Evolutionary conservation across 2,113 vertebrate genomes (phyloP), one percentile per base, ranked within the genome.

Genomic region (Marmota flaviventris): DNA sequence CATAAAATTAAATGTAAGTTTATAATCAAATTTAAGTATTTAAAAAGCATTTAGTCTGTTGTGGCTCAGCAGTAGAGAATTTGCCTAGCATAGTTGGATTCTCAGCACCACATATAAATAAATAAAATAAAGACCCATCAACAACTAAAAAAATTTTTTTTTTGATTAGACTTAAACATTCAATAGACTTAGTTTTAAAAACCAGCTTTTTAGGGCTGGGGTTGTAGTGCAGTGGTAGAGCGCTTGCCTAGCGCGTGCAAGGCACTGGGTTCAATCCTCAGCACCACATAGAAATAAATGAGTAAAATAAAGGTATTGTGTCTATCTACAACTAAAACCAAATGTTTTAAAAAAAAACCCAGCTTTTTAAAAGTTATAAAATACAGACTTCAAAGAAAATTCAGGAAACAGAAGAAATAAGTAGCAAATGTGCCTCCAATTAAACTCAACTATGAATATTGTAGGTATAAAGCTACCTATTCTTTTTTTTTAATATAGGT

Each of bases 121-220:
- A 53, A 53, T 53, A 53, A 53, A 53, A 53, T 53, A 53, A 53
- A 53, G 51, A 53, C 4, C 4, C 51, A 53, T 17, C 51, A 53
- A 53, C 51, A 53, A 53, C 51, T 53, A 53, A 53, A 53, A 53
- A 53, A 53, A 17, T 17, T 61, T 95, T 96, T 63, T 22, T 65
- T 96, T 77, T 76, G 24, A 88, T 24, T 73, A 63, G 76, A 3
- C 12, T 14, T 81, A 81, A 85, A 73, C 6, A 83, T 13, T 93
- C 32, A 45, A 4, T 73, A 78, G 48, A 17, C 48, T 56, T 89
- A 69, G 32, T 56, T 97, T 89, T 63, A 34, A 93, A 94, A 83
- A 89, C 0, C 3, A 72, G 63, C 4, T 89, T 87, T 92, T 22
- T 63, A 77, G 45, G 45, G 45, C 45, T 45, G 45, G 45, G 45